A percentile compares a stretch with the other conserved stretches of the same genome.
Conservation (phyloP, 2,113 vertebrate genomes). For the Maylandia zebra region DNA sequence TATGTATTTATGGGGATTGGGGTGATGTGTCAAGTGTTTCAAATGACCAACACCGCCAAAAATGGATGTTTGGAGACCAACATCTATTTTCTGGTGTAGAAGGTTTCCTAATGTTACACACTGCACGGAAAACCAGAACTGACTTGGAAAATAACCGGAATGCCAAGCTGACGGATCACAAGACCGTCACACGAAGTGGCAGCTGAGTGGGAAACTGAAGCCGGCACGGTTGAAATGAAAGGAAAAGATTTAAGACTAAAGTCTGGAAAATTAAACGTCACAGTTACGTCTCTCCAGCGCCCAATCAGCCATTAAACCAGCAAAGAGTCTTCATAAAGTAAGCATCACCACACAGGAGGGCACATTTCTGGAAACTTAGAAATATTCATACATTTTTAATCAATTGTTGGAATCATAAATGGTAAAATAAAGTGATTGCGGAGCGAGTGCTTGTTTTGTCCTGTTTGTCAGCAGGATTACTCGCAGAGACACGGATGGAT, state of each 20-base stretch:
- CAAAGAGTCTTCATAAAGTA: background rate
- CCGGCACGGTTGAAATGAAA: background rate
- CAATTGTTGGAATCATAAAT: background rate
- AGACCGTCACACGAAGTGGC: background rate
- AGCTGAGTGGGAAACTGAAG: background rate
- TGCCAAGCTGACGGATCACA: background rate
- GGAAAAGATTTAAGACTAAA: background rate
- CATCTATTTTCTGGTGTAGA: accelerated
- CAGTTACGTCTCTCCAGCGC: accelerated
- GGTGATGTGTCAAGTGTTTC: background rate
- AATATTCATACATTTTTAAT: background rate
- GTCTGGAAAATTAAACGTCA: background rate
- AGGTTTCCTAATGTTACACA: background rate
- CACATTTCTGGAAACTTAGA: background rate
- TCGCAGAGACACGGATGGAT: background rate
- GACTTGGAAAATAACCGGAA: background rate
- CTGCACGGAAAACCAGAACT: background rate
- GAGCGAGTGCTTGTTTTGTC: background rate
- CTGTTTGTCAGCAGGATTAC: background rate
- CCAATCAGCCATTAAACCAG: background rate
- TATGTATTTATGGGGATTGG: background rate
- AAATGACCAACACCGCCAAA: background rate
- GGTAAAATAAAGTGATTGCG: accelerated
- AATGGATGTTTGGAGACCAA: background rate
- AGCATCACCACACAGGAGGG: background rate